Conservation (phyloP, 2,113 vertebrate species). For the Rhodinocichla rosea region DNA sequence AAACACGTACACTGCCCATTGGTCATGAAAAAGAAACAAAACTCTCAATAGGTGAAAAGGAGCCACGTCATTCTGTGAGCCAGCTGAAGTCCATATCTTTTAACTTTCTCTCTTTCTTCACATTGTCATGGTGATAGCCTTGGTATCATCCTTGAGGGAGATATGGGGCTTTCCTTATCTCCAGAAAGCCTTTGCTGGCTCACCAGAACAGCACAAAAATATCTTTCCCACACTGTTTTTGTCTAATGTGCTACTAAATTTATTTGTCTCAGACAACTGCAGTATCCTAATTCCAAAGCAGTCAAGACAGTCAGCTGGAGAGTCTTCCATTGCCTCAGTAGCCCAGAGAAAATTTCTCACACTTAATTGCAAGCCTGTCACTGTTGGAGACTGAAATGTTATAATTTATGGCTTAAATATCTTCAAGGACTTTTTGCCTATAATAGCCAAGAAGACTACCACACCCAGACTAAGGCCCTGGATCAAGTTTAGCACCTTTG, state of each 20-base stretch:
- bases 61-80: no score
- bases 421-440: background rate
- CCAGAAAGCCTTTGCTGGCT: no score
- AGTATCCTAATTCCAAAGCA: background rate
- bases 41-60: no score
- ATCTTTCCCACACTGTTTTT: background rate
- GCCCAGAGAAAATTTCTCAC: background rate
- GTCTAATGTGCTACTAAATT: accelerated
- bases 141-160: no score
- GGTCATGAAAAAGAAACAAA: no score
- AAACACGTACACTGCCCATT: no score
- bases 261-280: background rate
- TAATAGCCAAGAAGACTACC: background rate
- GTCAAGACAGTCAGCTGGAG: background rate
- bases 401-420: background rate
- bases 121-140: no score
- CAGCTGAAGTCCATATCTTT: no score
- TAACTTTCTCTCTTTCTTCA: no score
- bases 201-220: no score
- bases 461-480: background rate
- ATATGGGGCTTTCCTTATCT: no score
- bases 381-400: background rate
- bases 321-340: background rate
- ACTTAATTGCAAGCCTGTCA: background rate
- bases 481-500: background rate